Evolutionary conservation across 2,797 vertebrate genomes (phyloP), one percentile per base, ranked within the genome.

Genomic region (Typhlichthys eigenmanni): DNA sequence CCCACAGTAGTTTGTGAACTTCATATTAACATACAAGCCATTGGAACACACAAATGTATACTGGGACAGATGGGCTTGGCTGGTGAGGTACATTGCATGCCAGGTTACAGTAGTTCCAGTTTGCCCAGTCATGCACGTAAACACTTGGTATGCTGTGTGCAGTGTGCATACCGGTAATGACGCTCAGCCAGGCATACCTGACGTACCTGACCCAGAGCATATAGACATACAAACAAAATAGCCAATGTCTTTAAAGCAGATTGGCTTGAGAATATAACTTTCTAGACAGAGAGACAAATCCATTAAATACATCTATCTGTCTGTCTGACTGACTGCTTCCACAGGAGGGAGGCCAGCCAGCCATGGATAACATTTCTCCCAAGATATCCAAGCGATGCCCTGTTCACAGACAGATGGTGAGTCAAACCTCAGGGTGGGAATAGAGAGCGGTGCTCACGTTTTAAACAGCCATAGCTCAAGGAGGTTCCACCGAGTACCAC

Each of bases 391-490:
- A 91, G 76, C 65, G 58, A 61, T 91, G 86, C 81, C 79, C 60
- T 0, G 58, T 90, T 56, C 49, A 74, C 74, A 84, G 80, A 75
- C 89, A 91, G 82, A 90, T 88, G 91, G 92, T 93, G 75, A 87
- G 82, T 12, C 51, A 43, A 19, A 43, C n/a, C 47, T 52, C 53
- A 46, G 48, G 43, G 19, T 3, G 17, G 16, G 47, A 54, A 24
- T 45, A 38, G 43, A 51, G 9, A 4, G 5, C 56, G 7, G 8
- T 55, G 4, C 13, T 32, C 52, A 59, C 2, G 32, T 45, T 24
- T 51, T 55, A 13, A 34, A 6, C 49, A 32, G 13, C 24, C 53
- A 24, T 43, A 7, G 9, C 9, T 43, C 38, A 10, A 43, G 7
- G 9, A 29, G 24, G 24, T 29, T 29, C 24, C 24, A 29, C 24